A percentile compares a stretch with the other conserved stretches of the same genome.
Evolutionary conservation across 2,888 invertebrate species (phyloP).

Genomic region (Zhengitettix transpicula): DNA sequence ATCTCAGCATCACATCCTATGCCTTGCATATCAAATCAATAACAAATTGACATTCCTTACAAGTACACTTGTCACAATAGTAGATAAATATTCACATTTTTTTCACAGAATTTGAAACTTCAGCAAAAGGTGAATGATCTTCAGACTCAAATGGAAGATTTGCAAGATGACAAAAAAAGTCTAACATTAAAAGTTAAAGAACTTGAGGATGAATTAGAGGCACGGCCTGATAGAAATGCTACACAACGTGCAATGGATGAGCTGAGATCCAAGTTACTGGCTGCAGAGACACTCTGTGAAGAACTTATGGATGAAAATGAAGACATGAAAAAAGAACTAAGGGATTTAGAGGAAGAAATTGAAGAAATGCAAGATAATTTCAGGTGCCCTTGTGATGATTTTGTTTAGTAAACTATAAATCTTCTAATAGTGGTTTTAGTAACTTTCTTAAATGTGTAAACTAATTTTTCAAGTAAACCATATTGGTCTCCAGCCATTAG

Average conservation of each 20-base stretch:
- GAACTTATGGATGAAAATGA: conserved; percentile 93
- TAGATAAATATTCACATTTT: not conserved
- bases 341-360: conserved; percentile 90
- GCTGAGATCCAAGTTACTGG: conserved; percentile 64
- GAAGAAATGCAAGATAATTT: conserved; percentile 98
- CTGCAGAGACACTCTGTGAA: conserved; percentile 82
- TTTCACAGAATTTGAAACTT: conserved; percentile 44
- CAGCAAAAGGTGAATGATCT: conserved; percentile 79
- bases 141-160: conserved; percentile 61
- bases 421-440: too few relatives aligned
- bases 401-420: not conserved
- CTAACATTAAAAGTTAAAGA: conserved; percentile 54
- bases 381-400: conserved; percentile 29
- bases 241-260: conserved; percentile 49
- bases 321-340: conserved; percentile 80
- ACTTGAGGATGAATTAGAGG: conserved; percentile 45
- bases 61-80: not conserved
- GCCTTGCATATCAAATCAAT: too few relatives aligned
- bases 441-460: too few relatives aligned
- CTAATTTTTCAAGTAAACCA: too few relatives aligned
- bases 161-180: conserved; percentile 60
- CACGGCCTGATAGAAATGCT: conserved; percentile 26
- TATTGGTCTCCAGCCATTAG: too few relatives aligned
- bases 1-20: too few relatives aligned
- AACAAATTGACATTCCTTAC: not conserved